These are phyloP conservation scores for Brachionus plicatilis DNA, from an alignment of 1,140 invertebrate species.

Conservation along the genomic window DNA sequence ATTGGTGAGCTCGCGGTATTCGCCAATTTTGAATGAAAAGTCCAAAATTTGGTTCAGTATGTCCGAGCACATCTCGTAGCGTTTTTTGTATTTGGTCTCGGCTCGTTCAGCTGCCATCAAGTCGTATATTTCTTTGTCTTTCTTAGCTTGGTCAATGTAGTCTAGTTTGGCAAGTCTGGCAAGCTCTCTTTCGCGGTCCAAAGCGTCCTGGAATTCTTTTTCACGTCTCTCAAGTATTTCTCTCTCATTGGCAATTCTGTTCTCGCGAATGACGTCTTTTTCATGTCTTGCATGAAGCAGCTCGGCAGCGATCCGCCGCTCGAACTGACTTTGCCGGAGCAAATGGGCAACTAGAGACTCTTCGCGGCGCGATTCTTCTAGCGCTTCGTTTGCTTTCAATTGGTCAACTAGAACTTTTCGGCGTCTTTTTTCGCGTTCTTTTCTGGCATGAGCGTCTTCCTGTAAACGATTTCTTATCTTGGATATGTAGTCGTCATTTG, in stretches of 20 bases:
- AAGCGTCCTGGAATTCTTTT: slow-evolving; percentile 53
- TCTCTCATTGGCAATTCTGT: slow-evolving; percentile 50
- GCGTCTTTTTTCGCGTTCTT: slow-evolving; percentile 53
- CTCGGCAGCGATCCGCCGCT: slow-evolving; percentile 55
- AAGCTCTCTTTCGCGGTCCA: slow-evolving; percentile 54
- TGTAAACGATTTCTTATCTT: slow-evolving; percentile 52
- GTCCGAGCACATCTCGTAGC: slow-evolving; percentile 51
- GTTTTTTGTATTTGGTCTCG: slow-evolving; percentile 48
- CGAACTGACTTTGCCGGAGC: slow-evolving; percentile 55
- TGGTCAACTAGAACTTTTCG: slow-evolving; percentile 56
- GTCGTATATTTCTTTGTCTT: slow-evolving; percentile 52
- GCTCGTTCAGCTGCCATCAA: slow-evolving; percentile 51
- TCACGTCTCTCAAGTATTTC: slow-evolving; percentile 52
- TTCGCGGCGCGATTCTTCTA: slow-evolving; percentile 52
- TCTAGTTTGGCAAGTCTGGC: slow-evolving; percentile 49
- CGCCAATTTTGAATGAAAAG: slow-evolving; percentile 51
- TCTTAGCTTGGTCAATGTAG: slow-evolving; percentile 50
- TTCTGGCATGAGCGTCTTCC: slow-evolving; percentile 51
- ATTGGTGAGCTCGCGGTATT: slow-evolving; percentile 54
- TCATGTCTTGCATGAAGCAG: slow-evolving; percentile 54
- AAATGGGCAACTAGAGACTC: slow-evolving; percentile 54
- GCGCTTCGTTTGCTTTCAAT: slow-evolving; percentile 50
- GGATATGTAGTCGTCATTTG: slow-evolving; percentile 54
- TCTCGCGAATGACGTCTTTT: slow-evolving; percentile 53
- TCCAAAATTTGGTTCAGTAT: slow-evolving; percentile 50